phyloP scores from a whole-genome alignment of 2,113 vertebrate genomes.

The Glaucidium brasilianum region DNA sequence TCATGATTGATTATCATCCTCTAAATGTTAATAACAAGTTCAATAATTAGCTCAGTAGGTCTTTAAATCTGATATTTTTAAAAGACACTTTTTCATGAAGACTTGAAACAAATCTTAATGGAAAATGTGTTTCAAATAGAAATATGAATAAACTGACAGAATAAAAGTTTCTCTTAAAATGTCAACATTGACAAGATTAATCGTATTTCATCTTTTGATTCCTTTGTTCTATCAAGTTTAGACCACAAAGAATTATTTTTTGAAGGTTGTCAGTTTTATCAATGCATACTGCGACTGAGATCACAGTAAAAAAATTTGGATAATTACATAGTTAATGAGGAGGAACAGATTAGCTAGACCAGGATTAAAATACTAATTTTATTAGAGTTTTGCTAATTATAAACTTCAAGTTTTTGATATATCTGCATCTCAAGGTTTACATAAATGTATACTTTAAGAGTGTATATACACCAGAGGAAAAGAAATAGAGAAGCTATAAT shows the following conservation, averaged over 20 bases:
- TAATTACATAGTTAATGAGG: background rate
- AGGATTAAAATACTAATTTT: background rate
- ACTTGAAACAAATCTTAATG: background rate
- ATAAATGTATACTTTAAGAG: background rate
- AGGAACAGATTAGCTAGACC: background rate
- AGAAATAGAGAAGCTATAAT: background rate
- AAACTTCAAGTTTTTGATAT: background rate
- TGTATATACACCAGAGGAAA: background rate
- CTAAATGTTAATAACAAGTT: background rate
- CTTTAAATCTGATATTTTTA: background rate
- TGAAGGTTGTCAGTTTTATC: background rate
- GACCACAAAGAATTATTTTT: background rate
- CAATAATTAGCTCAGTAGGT: background rate
- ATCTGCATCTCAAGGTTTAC: background rate
- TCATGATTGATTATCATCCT: background rate
- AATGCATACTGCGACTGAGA: background rate
- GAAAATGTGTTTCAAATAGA: background rate
- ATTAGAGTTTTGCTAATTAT: background rate
- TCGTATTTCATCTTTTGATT: background rate
- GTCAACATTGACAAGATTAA: background rate
- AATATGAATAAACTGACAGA: background rate
- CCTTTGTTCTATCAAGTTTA: background rate
- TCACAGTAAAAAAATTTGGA: background rate
- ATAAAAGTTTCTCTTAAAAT: background rate
- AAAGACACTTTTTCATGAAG: background rate